Conservation (phyloP, 2,113 vertebrate genomes). For the Notothenia rossii region DNA sequence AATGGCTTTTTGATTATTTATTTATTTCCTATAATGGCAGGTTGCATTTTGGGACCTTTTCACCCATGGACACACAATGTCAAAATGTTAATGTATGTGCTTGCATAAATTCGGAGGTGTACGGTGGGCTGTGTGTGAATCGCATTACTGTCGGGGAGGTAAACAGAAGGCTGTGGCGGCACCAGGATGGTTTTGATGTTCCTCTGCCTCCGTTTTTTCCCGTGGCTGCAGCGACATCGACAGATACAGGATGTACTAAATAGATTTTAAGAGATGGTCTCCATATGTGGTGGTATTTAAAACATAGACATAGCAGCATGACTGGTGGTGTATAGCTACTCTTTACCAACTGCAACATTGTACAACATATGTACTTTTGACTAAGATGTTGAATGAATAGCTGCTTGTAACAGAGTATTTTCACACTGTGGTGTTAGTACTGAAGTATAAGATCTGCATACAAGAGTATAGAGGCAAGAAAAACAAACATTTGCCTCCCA, state of each 20-base stretch:
- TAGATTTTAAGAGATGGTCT: neutral
- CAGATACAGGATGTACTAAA: neutral
- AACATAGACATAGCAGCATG: neutral
- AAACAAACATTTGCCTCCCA: neutral
- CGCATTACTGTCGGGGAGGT: slow-evolving; percentile 67
- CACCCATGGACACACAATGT: slow-evolving; percentile 59
- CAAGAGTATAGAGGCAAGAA: no score
- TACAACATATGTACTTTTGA: no score
- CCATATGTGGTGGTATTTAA: neutral
- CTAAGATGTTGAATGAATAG: no score
- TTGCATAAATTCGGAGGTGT: slow-evolving; percentile 53
- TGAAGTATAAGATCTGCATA: no score
- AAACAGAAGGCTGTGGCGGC: slow-evolving; percentile 68
- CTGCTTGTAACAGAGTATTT: no score
- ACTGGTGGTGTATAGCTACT: no score
- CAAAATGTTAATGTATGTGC: slow-evolving; percentile 67
- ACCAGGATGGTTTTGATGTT: slow-evolving; percentile 70
- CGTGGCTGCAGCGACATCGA: slow-evolving; percentile 59
- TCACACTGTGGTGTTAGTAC: no score
- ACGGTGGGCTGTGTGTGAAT: slow-evolving; percentile 47
- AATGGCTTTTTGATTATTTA: slow-evolving; percentile 42
- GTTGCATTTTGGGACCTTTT: slow-evolving; percentile 69
- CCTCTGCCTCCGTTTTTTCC: neutral
- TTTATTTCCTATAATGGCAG: slow-evolving; percentile 46
- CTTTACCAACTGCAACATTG: no score